A percentile compares a stretch with the other conserved stretches of the same genome.
Conservation (phyloP, 2,888 invertebrate species). For the Amphimallon solstitiale region DNA sequence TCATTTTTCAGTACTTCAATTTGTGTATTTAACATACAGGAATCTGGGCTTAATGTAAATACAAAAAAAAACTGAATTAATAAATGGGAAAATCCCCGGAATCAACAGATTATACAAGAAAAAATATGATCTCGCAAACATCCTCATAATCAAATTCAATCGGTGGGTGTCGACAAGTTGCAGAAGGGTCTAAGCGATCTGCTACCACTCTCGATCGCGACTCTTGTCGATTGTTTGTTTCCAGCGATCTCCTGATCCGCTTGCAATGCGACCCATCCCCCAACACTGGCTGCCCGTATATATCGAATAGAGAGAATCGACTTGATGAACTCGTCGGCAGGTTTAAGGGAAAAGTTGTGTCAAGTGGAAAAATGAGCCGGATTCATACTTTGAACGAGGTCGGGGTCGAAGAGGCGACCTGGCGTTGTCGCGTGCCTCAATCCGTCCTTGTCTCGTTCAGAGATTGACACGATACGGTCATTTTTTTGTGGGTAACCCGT, state of each 20-base stretch:
- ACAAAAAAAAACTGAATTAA: no score
- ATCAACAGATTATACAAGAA: no score
- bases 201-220: no score
- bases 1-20: no score
- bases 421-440: constrained; percentile 20
- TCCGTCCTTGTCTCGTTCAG: constrained; percentile 16
- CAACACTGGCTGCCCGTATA: neutral
- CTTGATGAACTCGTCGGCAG: constrained; percentile 26
- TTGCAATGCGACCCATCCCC: neutral
- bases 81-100: no score
- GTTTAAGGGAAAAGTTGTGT: constrained; percentile 33
- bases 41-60: no score
- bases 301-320: neutral
- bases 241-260: neutral
- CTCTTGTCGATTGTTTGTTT: constrained; percentile 11
- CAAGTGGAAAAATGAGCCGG: constrained; percentile 35
- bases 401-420: constrained; percentile 16
- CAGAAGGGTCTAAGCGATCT: no score
- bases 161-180: no score
- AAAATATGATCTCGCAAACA: no score
- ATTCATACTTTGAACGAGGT: constrained; percentile 34
- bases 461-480: constrained; percentile 4
- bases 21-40: no score
- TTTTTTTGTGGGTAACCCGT: neutral
- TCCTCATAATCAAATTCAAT: no score